phyloP scores from a whole-genome alignment of 2,113 vertebrate species.

The Muscicapa adusta region DNA sequence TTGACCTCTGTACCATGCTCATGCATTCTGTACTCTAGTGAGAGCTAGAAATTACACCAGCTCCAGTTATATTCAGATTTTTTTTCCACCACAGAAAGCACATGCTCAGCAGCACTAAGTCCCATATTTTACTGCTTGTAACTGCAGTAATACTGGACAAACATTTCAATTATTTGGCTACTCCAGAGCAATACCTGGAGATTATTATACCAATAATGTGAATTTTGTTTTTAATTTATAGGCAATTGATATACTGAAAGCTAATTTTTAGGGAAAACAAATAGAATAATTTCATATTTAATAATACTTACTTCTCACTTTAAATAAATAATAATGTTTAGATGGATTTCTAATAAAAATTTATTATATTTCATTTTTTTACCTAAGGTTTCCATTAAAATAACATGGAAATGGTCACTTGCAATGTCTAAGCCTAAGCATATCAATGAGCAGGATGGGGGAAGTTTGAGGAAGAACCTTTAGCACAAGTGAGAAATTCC shows the following conservation, averaged over 20 bases:
- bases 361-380: slow-evolving; percentile 32
- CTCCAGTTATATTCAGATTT: not conserved
- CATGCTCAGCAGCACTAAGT: not conserved
- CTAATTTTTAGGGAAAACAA: slow-evolving; percentile 28
- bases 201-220: not conserved
- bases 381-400: not conserved
- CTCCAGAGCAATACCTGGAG: not conserved
- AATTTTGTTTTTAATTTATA: slow-evolving; percentile 27
- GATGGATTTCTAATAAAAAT: slow-evolving; percentile 9
- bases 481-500: not conserved
- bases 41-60: not conserved
- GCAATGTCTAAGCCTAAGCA: not conserved
- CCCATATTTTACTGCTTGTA: not conserved
- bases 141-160: not conserved
- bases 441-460: not conserved
- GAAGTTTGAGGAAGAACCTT: not conserved
- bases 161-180: not conserved
- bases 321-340: slow-evolving; percentile 17
- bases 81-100: not conserved
- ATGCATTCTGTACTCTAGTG: not conserved
- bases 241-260: not conserved
- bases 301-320: slow-evolving; percentile 3
- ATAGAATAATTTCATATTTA: slow-evolving; percentile 15
- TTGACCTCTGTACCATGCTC: not conserved
- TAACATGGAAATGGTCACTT: not conserved